Conservation (phyloP, 2,113 vertebrate genomes). For the Nannobrachium achirus region DNA sequence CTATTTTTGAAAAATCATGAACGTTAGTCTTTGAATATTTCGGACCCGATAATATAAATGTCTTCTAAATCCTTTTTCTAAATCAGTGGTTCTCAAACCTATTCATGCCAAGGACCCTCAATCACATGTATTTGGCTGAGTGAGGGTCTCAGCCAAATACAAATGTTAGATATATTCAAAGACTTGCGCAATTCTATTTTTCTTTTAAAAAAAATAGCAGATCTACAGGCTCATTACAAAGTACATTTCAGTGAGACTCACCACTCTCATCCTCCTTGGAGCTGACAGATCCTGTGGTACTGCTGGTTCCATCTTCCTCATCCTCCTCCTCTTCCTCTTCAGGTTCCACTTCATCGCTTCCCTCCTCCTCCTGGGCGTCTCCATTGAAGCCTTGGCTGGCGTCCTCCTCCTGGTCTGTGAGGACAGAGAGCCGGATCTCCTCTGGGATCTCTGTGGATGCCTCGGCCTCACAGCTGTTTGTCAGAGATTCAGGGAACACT, state of each 20-base stretch:
- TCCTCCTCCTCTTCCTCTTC: conserved; percentile 58
- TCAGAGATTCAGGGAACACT: conserved; percentile 67
- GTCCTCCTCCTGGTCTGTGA: conserved; percentile 51
- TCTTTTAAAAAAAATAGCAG: too few species aligned
- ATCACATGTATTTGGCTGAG: too few species aligned
- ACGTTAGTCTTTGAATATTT: too few species aligned
- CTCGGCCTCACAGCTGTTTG: conserved; percentile 72
- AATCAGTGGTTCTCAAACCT: too few species aligned
- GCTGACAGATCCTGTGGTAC: conserved; percentile 71
- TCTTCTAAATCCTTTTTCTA: too few species aligned
- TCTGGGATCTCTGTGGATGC: conserved; percentile 66
- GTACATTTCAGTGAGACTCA: conserved; percentile 71
- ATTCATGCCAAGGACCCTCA: too few species aligned
- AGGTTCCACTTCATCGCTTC: conserved; percentile 16
- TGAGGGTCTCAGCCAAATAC: too few species aligned
- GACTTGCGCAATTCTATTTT: too few species aligned
- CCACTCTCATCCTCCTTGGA: conserved; percentile 80
- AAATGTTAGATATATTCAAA: too few species aligned
- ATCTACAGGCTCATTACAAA: too few species aligned
- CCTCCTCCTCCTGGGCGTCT: conserved; percentile 19
- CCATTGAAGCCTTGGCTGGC: conserved; percentile 61
- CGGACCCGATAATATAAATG: too few species aligned
- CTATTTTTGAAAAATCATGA: too few species aligned
- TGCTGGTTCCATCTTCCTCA: conserved; percentile 72
- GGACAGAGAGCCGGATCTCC: not conserved